phyloP scores from a whole-genome alignment of 2,888 invertebrate genomes.

The Agrotis segetum region DNA sequence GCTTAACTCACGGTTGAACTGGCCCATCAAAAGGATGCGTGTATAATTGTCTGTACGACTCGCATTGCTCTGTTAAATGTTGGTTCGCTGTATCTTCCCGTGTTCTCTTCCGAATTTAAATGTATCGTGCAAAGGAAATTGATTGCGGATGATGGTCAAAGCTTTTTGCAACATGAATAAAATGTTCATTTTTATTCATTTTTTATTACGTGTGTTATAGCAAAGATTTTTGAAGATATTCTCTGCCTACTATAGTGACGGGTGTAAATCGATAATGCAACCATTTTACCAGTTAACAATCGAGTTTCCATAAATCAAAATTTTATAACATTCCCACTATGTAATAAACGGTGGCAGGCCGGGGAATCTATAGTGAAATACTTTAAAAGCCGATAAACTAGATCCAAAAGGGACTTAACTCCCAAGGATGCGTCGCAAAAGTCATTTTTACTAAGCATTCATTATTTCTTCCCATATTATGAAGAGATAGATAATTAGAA shows the following conservation, averaged over 20 bases:
- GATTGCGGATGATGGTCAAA: constrained; percentile 3
- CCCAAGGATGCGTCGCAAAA: background rate
- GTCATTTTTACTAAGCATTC: background rate
- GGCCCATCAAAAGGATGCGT: constrained; percentile 11
- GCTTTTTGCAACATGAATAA: background rate
- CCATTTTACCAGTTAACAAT: no score
- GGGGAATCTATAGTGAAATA: background rate
- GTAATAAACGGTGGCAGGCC: no score
- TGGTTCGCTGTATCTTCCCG: background rate
- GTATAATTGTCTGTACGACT: constrained; percentile 14
- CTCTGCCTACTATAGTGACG: no score
- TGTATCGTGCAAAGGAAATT: background rate
- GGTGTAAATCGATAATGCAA: no score
- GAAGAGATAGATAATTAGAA: no score
- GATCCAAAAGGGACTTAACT: background rate
- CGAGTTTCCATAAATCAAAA: no score
- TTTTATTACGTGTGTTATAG: no score
- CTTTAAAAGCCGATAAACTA: background rate
- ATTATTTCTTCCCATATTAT: background rate
- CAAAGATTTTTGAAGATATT: no score
- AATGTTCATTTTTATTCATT: no score
- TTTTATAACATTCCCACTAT: no score
- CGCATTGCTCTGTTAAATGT: constrained; percentile 10
- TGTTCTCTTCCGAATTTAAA: background rate
- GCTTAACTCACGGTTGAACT: background rate